phyloP scores from a whole-genome alignment of 92 coral and sea anemone genomes.

The Porites lobata region DNA sequence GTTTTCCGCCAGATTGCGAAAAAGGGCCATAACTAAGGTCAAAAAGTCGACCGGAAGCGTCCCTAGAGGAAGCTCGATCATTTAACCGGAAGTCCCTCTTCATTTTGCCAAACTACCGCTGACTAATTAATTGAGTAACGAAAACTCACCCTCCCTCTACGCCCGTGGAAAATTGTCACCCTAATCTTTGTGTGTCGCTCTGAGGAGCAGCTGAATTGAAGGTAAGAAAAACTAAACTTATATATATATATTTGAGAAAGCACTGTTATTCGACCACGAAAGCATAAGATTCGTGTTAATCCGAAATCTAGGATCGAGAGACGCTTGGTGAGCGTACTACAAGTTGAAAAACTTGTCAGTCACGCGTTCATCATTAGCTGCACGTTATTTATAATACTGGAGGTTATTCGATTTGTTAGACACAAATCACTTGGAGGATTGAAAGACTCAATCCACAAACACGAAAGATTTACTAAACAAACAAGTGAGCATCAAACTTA shows the following conservation, averaged over 20 bases:
- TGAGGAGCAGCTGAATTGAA: constrained; percentile 25
- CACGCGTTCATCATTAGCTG: constrained; percentile 36
- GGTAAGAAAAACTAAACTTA: constrained; percentile 24
- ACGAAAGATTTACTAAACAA: constrained; percentile 17
- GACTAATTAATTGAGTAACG: no score
- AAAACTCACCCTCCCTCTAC: no score
- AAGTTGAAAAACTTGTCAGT: constrained; percentile 40
- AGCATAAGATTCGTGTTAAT: constrained; percentile 29
- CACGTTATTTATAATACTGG: constrained; percentile 18
- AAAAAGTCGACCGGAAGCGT: no score
- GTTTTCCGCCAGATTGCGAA: no score
- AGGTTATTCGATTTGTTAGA: constrained; percentile 34
- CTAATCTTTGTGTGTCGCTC: constrained; percentile 18
- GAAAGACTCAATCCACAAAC: constrained; percentile 43
- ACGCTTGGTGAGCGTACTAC: constrained; percentile 31
- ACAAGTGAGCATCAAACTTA: constrained; percentile 26
- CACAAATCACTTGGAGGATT: constrained; percentile 41
- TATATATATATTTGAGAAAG: neutral
- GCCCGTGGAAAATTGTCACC: no score
- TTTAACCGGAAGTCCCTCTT: no score
- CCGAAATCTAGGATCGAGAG: constrained; percentile 21
- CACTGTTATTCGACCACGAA: neutral
- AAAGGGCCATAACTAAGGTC: no score
- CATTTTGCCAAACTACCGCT: no score
- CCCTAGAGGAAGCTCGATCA: no score